A percentile compares a stretch with the other conserved stretches of the same genome.
Evolutionary conservation across 2,797 vertebrate genomes (phyloP).

Genomic region (Chaetophractus vellerosus): DNA sequence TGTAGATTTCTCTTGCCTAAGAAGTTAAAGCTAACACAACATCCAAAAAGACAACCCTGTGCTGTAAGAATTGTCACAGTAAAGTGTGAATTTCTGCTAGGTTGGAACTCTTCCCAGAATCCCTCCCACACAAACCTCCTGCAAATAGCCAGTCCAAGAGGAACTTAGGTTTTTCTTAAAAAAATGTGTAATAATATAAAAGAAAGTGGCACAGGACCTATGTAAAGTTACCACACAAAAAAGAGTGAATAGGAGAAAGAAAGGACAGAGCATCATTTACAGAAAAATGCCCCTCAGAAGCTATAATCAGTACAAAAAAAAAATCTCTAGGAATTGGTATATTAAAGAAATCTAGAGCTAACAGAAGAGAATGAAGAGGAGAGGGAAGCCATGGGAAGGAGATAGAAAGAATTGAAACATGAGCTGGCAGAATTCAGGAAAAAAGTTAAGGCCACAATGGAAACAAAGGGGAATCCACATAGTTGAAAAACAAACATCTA

Average conservation of each 20-base stretch:
- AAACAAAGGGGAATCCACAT: neutral
- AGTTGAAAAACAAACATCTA: neutral
- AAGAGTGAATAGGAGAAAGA: neutral
- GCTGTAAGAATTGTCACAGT: neutral
- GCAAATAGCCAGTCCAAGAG: neutral
- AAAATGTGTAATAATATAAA: neutral
- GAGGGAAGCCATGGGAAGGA: neutral
- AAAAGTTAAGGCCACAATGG: neutral
- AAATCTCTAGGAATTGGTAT: neutral
- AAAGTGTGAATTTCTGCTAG: neutral
- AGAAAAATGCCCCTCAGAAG: neutral
- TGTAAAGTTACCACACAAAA: neutral
- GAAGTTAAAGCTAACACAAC: neutral
- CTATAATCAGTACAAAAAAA: neutral
- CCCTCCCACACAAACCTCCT: neutral
- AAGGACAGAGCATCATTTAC: neutral
- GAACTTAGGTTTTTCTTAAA: neutral
- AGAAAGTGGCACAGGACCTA: neutral
- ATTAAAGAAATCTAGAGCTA: neutral
- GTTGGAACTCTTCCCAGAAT: neutral
- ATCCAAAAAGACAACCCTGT: neutral
- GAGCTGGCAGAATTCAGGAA: neutral
- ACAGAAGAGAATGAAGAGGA: neutral
- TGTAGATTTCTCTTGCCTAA: neutral
- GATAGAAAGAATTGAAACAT: neutral